Evolutionary conservation across 2,797 vertebrate genomes (phyloP), one percentile per base, ranked within the genome.

Genomic region (Molossus molossus): DNA sequence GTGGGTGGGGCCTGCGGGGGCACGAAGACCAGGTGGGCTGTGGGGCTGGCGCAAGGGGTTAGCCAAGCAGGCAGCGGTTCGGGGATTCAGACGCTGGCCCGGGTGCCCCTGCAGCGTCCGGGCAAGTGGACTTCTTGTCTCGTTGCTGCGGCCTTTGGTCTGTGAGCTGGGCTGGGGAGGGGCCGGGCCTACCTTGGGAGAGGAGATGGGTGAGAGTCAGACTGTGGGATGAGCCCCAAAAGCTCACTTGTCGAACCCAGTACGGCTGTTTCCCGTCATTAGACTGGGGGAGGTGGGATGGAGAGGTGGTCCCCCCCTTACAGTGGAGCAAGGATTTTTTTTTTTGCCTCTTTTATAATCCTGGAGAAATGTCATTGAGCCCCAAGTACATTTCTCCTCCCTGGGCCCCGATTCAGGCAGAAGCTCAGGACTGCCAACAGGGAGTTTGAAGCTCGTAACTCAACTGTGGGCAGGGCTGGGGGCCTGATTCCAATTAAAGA

Each of bases 401-500:
- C 37, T 77, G 88, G 86, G 86, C 92, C 90, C 75, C 20, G 29
- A 37, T 96, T 96, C 94, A 97, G 95, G 96, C 95, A 97, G 97
- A 97, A 97, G 97, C 95, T 96, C 75, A 1, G 64, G 76, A 69
- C 90, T 97, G 95, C 96, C 97, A 97, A 73, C 94, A 94, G 83
- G 88, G 94, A 97, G 33, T 97, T 96, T 82, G n/a, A 76, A 96
- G 88, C 94, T 90, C 90, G 0, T 97, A 96, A 97, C 69, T 97
- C 97, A 97, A 76, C 95, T 93, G 79, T 75, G 95, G 95, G 96
- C 90, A 95, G 91, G 94, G 92, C 89, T 72, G 75, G 95, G 88
- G 96, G 64, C 50, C 97, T 97, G 97, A 97, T 96, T 97, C 96
- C 95, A 97, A 97, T 97, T 97, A 97, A 95, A 96, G 91, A 94